These are phyloP conservation scores for Tetrax tetrax DNA, from an alignment of 2,113 vertebrate species.

Conservation along the genomic window DNA sequence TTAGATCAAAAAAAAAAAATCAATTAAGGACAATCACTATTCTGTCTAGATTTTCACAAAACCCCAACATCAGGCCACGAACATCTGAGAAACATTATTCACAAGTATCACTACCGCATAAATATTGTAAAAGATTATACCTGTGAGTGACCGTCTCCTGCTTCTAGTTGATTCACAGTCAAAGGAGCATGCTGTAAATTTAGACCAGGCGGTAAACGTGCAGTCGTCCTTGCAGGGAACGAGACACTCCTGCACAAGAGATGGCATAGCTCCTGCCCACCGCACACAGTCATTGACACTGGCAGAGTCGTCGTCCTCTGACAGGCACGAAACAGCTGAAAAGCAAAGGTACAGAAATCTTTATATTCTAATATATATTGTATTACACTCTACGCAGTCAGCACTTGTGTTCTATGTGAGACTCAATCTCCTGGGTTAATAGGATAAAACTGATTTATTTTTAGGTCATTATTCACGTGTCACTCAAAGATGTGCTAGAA, in stretches of 20 bases:
- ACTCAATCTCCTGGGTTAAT: not conserved
- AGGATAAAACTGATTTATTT: not conserved
- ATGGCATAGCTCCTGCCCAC: conserved; percentile 82
- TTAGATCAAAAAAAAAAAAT: not conserved
- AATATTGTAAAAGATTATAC: conserved; percentile 56
- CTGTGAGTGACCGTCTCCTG: conserved; percentile 85
- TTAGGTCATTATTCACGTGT: not conserved
- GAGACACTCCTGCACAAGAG: conserved; percentile 81
- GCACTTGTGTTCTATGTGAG: not conserved
- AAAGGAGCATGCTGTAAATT: conserved; percentile 83
- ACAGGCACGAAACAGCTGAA: conserved; percentile 85
- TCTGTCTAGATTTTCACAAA: not conserved
- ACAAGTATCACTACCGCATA: not conserved
- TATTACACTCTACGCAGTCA: not conserved
- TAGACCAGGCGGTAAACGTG: conserved; percentile 90
- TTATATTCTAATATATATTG: accelerated
- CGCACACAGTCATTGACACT: conserved; percentile 81
- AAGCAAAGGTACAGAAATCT: not conserved
- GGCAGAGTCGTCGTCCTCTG: conserved; percentile 72
- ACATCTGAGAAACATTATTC: not conserved
- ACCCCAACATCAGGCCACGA: not conserved
- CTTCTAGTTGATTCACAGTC: conserved; percentile 81
- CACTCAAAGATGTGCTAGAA: not conserved
- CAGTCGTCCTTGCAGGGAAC: conserved; percentile 92
- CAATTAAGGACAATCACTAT: not conserved